These are phyloP conservation scores for Agrotis puta DNA, from an alignment of 2,888 invertebrate species.

Conservation along the genomic window DNA sequence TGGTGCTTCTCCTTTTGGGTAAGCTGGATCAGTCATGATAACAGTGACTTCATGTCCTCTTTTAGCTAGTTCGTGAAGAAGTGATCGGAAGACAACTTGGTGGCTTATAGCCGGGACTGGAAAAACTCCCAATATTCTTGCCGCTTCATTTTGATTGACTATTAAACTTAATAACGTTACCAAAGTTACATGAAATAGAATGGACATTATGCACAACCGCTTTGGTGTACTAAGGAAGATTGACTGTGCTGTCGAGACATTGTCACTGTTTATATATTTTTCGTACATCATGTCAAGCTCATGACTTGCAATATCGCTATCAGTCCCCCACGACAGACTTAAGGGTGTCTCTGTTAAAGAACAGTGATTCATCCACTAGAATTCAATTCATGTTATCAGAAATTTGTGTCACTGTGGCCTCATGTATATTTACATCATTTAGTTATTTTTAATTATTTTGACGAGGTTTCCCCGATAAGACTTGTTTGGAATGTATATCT, in stretches of 20 bases:
- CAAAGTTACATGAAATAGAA: conserved; percentile 2
- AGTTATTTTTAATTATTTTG: not conserved
- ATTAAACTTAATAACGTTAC: not conserved
- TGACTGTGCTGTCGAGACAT: not conserved
- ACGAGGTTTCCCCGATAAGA: not conserved
- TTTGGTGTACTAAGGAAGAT: not conserved
- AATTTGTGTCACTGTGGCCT: not conserved
- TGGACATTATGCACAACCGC: conserved; percentile 18
- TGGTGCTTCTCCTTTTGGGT: conserved; percentile 63
- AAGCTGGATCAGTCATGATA: conserved; percentile 79
- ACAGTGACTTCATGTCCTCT: conserved; percentile 83
- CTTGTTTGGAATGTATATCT: not conserved
- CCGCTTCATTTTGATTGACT: conserved; percentile 55
- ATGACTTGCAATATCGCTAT: conserved; percentile 18
- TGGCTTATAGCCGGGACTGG: conserved; percentile 82
- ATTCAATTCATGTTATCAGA: not conserved
- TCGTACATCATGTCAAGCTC: not conserved
- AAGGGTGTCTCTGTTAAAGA: not conserved
- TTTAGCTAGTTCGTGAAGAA: conserved; percentile 78
- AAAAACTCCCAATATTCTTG: conserved; percentile 78
- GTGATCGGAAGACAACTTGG: conserved; percentile 77
- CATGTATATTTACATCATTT: not conserved
- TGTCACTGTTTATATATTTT: conserved; percentile 7
- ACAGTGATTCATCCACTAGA: conserved; percentile 6
- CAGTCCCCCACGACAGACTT: not conserved